A percentile compares a stretch with the other conserved stretches of the same genome.
phyloP scores from a whole-genome alignment of 2,888 invertebrate genomes.

The Agriopis aurantiaria region DNA sequence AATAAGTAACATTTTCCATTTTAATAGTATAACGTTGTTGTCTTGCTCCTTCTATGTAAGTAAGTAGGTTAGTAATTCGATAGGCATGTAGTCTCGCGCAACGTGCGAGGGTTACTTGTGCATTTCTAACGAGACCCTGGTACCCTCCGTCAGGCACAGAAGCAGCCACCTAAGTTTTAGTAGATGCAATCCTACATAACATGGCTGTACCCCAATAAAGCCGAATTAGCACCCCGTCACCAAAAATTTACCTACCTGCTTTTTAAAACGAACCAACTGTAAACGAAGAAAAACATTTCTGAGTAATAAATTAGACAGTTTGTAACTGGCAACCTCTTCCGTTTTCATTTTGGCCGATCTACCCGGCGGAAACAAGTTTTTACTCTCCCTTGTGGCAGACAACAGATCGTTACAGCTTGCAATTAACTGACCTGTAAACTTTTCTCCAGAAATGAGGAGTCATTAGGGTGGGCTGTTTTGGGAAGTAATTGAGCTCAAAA shows the following conservation, averaged over 20 bases:
- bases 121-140: too few species aligned
- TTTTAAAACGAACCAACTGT: neutral
- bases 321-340: conserved; percentile 25
- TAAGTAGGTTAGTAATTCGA: too few species aligned
- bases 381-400: conserved; percentile 56
- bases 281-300: conserved; percentile 19
- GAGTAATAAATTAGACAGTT: conserved; percentile 24
- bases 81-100: too few species aligned
- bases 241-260: neutral
- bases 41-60: too few species aligned
- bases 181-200: too few species aligned
- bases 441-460: conserved; percentile 46
- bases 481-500: conserved; percentile 27
- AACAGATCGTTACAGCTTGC: conserved; percentile 55
- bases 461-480: conserved; percentile 28
- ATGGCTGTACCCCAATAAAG: too few species aligned
- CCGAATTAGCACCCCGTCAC: too few species aligned
- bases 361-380: conserved; percentile 60
- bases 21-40: too few species aligned
- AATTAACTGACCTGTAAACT: conserved; percentile 64
- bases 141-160: too few species aligned
- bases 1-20: too few species aligned
- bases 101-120: too few species aligned
- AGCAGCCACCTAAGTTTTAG: too few species aligned
- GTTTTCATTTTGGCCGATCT: conserved; percentile 50